phyloP scores from a whole-genome alignment of 2,797 vertebrate genomes.

The Channallabes apus region DNA sequence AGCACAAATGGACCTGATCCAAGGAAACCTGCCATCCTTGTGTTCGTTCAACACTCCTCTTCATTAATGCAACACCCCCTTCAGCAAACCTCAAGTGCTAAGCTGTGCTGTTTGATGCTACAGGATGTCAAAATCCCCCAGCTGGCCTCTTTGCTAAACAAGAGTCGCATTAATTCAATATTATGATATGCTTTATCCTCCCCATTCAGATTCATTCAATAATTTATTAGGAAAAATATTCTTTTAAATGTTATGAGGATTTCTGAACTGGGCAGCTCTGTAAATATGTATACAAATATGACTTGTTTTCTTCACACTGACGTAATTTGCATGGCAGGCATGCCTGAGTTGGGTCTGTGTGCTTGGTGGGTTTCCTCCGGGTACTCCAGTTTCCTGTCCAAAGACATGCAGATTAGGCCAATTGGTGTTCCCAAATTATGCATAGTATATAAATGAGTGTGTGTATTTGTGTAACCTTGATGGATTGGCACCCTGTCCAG shows the following conservation, averaged over 20 bases:
- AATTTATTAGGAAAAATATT: too few species aligned
- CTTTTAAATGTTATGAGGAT: not conserved
- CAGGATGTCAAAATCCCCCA: not conserved
- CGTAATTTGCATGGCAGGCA: too few species aligned
- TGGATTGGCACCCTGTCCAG: too few species aligned
- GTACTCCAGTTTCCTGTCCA: too few species aligned
- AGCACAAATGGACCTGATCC: not conserved
- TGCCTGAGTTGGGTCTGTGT: too few species aligned
- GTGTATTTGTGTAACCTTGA: too few species aligned
- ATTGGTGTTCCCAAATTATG: too few species aligned
- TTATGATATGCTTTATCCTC: not conserved
- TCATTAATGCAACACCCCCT: not conserved
- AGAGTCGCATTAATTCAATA: not conserved
- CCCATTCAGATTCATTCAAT: too few species aligned
- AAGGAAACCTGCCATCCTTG: not conserved
- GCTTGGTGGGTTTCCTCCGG: too few species aligned
- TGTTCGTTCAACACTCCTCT: constrained; percentile 2
- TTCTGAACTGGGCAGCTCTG: not conserved
- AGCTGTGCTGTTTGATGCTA: not conserved
- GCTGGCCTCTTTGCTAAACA: not conserved
- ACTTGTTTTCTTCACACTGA: not conserved
- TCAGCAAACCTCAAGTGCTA: not conserved
- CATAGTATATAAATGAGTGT: too few species aligned
- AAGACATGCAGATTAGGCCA: too few species aligned
- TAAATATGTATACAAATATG: not conserved